Percentiles rank a stretch among this genome's conserved stretches.
These are phyloP conservation scores for Cynocephalus volans DNA, from an alignment of 2,113 vertebrate species.

Conservation along the genomic window DNA sequence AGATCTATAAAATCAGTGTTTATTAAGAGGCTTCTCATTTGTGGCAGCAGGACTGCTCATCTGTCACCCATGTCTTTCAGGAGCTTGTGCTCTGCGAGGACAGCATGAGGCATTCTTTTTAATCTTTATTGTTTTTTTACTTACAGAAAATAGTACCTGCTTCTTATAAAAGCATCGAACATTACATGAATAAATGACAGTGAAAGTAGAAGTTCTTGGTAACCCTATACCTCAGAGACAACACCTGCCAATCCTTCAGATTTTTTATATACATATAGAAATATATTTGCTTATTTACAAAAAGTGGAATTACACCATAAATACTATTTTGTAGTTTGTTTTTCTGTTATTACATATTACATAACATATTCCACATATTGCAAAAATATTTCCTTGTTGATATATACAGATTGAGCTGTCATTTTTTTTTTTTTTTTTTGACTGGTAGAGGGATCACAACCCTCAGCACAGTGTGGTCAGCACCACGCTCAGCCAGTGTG, in stretches of 20 bases:
- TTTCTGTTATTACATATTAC: neutral
- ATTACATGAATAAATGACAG: slow-evolving; percentile 41
- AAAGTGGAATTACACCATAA: neutral
- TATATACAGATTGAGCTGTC: neutral
- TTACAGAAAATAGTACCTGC: slow-evolving; percentile 59
- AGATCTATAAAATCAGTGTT: slow-evolving; percentile 44
- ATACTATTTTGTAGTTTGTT: slow-evolving; percentile 21
- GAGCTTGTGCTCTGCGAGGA: slow-evolving; percentile 23
- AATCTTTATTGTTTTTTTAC: slow-evolving; percentile 39
- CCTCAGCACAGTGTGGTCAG: no score
- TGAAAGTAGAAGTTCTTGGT: slow-evolving; percentile 34
- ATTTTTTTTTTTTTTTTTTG: slow-evolving; percentile 17
- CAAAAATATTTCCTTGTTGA: slow-evolving; percentile 1
- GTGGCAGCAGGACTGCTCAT: neutral
- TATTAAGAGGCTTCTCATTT: slow-evolving; percentile 13
- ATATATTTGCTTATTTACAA: neutral
- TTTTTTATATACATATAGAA: slow-evolving; percentile 27
- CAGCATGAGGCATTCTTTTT: slow-evolving; percentile 36
- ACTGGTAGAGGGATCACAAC: no score
- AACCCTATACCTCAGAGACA: slow-evolving; percentile 10
- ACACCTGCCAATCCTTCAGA: neutral
- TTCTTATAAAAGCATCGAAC: slow-evolving; percentile 51
- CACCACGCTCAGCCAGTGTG: no score
- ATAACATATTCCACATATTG: neutral
- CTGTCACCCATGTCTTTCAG: slow-evolving; percentile 53